Evolutionary conservation across 2,888 invertebrate genomes (phyloP), one percentile per base, ranked within the genome.

Genomic region (Melipona bicolor): DNA sequence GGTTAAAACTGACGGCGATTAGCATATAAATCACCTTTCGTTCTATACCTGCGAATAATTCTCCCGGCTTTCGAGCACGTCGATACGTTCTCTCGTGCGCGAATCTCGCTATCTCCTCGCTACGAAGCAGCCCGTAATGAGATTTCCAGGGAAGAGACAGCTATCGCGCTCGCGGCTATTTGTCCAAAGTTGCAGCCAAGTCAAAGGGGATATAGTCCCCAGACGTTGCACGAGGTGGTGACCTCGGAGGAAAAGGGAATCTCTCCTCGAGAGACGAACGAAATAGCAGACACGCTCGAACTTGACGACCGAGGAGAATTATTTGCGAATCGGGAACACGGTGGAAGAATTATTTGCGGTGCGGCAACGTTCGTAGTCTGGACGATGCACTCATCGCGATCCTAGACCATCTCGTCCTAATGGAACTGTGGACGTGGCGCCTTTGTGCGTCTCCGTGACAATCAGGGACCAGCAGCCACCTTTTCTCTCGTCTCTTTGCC

Each of bases 111-210:
- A 74, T 24, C 49, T 24, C 15, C 24, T 17, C 27, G 9, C 56
- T 75, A 36, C 54, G 65, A 83, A 79, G 67, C 74, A 49, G 70
- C 64, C 68, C 61, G 24, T 24, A 61, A 86, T 72, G 79, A 82
- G 82, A 84, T 87, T 86, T 79, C 72, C 69, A 76, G 4, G 72
- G 70, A 79, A 84, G 72, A 81, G 72, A 81, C 74, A 64, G 54
- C 68, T 72, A 77, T 82, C 78, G 69, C 74, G 81, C 74, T 70
- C 71, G 67, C 68, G 43, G 65, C 76, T 76, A 64, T 85, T 83
- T 83, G 84, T 67, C 74, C 75, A 70, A 71, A 74, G 74, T 27
- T 49, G 27, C n/a, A 59, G 56, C 15, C 24, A 59, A 19, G 69
- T 21, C 62, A 49, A 52, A 52, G 43, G 36, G 9, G 52, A 54